Evolutionary conservation across 2,797 vertebrate genomes (phyloP).

Genomic region (Danio aesculapii): DNA sequence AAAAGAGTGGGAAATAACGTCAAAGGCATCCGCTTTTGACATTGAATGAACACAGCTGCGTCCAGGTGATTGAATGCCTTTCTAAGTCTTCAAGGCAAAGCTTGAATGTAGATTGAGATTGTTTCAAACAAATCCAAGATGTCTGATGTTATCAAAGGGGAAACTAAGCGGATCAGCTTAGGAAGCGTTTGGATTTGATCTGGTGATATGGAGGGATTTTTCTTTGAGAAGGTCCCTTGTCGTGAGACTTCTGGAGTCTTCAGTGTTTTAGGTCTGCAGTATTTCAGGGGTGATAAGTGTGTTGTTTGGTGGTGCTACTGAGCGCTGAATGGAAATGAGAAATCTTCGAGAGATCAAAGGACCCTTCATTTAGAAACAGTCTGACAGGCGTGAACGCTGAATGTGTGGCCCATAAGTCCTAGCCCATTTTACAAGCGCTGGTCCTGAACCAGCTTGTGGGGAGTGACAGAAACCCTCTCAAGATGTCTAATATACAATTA

Average conservation of each 20-base stretch:
- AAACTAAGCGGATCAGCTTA: slow-evolving; percentile 6
- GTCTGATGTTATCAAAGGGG: neutral
- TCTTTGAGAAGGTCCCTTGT: neutral
- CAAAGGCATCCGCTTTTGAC: slow-evolving; percentile 3
- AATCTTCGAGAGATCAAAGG: neutral
- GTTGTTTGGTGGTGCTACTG: slow-evolving; percentile 9
- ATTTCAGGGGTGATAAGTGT: slow-evolving; percentile 8
- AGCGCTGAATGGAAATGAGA: neutral
- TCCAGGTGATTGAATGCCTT: slow-evolving; percentile 16
- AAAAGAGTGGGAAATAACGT: neutral
- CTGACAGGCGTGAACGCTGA: neutral
- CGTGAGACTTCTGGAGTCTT: neutral
- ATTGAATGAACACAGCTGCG: neutral
- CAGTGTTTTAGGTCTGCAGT: neutral
- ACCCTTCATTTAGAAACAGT: neutral
- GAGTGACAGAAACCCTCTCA: slow-evolving; percentile 8
- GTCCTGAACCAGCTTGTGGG: slow-evolving; percentile 5
- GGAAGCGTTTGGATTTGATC: slow-evolving; percentile 16
- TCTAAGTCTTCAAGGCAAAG: slow-evolving; percentile 1
- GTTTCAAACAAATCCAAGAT: neutral
- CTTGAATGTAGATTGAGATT: slow-evolving; percentile 4
- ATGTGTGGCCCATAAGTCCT: slow-evolving; percentile 6
- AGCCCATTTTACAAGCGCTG: slow-evolving; percentile 4
- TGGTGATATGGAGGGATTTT: slow-evolving; percentile 1
- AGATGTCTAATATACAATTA: neutral